phyloP scores from a whole-genome alignment of 1,140 invertebrate genomes.

The Panulirus ornatus region DNA sequence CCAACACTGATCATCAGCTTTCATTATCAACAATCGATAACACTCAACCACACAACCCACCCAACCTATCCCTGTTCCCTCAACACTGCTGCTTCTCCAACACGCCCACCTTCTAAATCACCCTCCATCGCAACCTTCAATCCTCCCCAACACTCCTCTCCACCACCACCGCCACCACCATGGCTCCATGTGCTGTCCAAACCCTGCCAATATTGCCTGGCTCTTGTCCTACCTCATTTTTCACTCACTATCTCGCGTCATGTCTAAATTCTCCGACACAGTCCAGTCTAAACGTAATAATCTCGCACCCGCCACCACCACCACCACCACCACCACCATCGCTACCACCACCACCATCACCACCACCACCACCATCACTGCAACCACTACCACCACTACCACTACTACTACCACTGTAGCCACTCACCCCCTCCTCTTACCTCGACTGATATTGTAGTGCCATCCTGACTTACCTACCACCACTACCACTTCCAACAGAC shows the following conservation, averaged over 20 bases:
- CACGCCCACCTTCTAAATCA: background rate
- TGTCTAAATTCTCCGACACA: constrained; percentile 60
- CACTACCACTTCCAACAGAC: background rate
- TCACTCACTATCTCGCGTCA: constrained; percentile 55
- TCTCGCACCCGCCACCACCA: constrained; percentile 10
- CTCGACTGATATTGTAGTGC: no score
- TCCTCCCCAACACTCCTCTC: background rate
- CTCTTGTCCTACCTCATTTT: constrained; percentile 40
- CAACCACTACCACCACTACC: background rate
- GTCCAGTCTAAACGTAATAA: constrained; percentile 29
- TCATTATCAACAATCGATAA: background rate
- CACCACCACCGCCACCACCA: background rate
- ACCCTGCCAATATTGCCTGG: constrained; percentile 59
- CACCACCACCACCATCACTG: background rate
- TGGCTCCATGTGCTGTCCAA: background rate
- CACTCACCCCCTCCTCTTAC: no score
- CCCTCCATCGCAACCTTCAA: background rate
- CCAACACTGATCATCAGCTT: background rate
- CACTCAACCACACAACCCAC: background rate
- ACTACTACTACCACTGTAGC: background rate
- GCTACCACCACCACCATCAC: background rate
- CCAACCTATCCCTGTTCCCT: background rate
- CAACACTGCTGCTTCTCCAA: constrained; percentile 4
- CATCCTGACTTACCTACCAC: background rate
- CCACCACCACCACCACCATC: background rate